Conservation (phyloP, 2,113 vertebrate species). For the Xenotilapia flavipinnis region DNA sequence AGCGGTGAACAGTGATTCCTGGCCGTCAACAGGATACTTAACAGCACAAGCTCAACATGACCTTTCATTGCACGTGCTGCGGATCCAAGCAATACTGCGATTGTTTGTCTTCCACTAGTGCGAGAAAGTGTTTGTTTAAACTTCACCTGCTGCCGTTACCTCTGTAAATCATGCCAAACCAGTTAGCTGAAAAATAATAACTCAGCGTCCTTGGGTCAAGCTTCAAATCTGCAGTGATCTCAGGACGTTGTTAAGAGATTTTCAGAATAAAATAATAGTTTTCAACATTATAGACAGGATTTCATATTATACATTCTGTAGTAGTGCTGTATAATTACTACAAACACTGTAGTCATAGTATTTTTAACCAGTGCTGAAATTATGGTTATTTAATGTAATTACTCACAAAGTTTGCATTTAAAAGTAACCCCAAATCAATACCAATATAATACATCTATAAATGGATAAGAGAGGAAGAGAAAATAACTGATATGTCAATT, state of each 20-base stretch:
- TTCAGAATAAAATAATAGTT: background rate
- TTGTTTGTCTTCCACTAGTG: background rate
- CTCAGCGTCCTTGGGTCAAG: accelerated
- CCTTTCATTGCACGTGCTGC: background rate
- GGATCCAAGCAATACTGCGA: background rate
- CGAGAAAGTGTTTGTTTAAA: background rate
- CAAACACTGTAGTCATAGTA: background rate
- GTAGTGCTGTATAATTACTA: background rate
- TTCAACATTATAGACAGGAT: background rate
- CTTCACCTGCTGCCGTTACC: background rate
- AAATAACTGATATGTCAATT: accelerated
- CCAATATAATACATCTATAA: background rate
- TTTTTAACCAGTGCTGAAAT: background rate
- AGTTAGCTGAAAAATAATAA: background rate
- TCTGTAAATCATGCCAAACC: background rate
- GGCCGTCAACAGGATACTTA: background rate
- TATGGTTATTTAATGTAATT: background rate
- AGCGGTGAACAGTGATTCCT: background rate
- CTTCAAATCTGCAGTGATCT: accelerated
- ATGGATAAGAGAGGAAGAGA: background rate
- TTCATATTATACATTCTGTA: background rate
- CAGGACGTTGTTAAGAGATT: background rate
- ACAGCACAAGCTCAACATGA: background rate
- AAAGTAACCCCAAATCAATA: background rate
- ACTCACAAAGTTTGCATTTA: accelerated